Base-by-base conservation (phyloP, 2,797 vertebrate genomes). In the Coendou prehensilis region DNA sequence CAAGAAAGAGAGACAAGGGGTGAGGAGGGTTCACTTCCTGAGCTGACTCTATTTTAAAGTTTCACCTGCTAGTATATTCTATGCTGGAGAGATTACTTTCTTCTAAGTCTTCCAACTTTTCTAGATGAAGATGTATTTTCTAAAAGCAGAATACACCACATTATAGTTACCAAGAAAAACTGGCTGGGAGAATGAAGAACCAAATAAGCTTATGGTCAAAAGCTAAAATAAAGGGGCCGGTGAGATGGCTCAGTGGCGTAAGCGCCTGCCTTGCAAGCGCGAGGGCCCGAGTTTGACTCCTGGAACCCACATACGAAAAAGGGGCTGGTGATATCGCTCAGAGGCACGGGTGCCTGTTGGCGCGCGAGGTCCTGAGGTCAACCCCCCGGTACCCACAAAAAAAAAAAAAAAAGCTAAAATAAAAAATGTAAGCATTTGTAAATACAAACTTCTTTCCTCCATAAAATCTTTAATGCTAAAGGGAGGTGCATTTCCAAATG, bases 401-500 rank as follows among this genome's bases (percentile, higher is more conserved):
- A n/a, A n/a, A n/a, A n/a, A n/a, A n/a, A n/a, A n/a, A 41, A 87
- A 64, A 89, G 28, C 50, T 76, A 87, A 94, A 83, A 94, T 57
- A 84, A 90, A 96, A 91, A 61, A 75, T 5, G 71, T 0, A 2
- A 95, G 76, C 41, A 64, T 79, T 83, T 93, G 28, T 79, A 93
- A 96, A 88, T 85, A 94, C 20, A 95, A 89, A 89, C 79, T 86
- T 83, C 59, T 92, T 63, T 84, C 8, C 37, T 93, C 84, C 47
- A 85, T 80, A 75, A 96, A 94, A 47, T 61, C 47, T 96, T 90
- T 82, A 91, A 30, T 76, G 89, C 52, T 84, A 73, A 47, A 93
- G 61, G 59, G 61, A 96, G 87, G 73, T 90, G 30, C 59, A 95
- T 85, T 97, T 97, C 91, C 92, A 96, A 92, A 93, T 69, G 82